Percentiles rank a stretch among this genome's conserved stretches.
Evolutionary conservation across 2,888 invertebrate species (phyloP).

Genomic region (Colletes collaris): DNA sequence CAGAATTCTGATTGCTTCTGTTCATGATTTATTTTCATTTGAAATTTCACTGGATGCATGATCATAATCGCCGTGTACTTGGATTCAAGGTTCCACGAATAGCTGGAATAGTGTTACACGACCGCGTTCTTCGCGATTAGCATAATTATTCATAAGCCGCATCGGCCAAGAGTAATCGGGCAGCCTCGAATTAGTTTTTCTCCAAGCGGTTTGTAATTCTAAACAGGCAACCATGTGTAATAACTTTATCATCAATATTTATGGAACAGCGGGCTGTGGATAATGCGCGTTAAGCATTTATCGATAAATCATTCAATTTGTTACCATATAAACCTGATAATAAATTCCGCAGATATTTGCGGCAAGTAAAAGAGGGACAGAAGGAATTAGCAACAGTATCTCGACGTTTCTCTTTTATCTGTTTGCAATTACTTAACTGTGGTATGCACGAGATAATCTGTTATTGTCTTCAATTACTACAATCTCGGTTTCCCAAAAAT

Average conservation of each 20-base stretch:
- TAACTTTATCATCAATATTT: conserved; percentile 3
- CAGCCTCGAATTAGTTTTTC: conserved; percentile 7
- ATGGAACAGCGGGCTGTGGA: not conserved
- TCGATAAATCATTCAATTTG: not conserved
- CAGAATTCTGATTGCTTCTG: not conserved
- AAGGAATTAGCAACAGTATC: no score
- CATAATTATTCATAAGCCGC: conserved; percentile 27
- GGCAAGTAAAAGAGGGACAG: no score
- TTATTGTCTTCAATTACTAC: conserved; percentile 39
- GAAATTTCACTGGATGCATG: not conserved
- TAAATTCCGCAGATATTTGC: no score
- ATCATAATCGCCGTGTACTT: not conserved
- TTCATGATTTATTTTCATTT: not conserved
- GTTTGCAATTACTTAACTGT: no score
- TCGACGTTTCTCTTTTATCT: no score
- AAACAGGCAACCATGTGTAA: conserved; percentile 16
- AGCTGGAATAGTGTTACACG: not conserved
- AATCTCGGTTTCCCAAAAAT: conserved; percentile 67
- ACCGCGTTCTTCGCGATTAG: not conserved
- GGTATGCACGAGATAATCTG: not conserved
- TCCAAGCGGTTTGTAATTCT: conserved; percentile 21
- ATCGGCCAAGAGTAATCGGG: not conserved
- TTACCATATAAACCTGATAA: not conserved
- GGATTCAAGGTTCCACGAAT: not conserved
- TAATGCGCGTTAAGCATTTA: not conserved